Percentiles rank a stretch among this genome's conserved stretches.
These are phyloP conservation scores for Nowickia ferox DNA, from an alignment of 2,888 invertebrate genomes.

Conservation along the genomic window DNA sequence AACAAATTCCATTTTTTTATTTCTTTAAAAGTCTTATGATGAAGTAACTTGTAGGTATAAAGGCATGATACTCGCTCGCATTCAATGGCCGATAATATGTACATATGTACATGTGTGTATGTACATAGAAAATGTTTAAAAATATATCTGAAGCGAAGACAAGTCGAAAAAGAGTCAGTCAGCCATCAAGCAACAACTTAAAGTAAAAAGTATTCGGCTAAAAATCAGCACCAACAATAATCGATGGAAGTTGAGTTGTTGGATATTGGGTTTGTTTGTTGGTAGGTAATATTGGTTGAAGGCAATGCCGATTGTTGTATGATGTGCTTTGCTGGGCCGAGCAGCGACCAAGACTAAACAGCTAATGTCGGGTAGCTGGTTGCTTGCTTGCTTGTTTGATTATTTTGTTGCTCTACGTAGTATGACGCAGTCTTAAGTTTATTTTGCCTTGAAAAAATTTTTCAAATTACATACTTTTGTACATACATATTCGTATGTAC, in stretches of 20 bases:
- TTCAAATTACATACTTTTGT: constrained; percentile 66
- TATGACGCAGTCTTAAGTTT: constrained; percentile 74
- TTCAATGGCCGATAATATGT: constrained; percentile 16
- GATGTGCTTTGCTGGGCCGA: constrained; percentile 67
- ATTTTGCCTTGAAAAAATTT: constrained; percentile 82
- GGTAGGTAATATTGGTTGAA: constrained; percentile 68
- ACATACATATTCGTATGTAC: constrained; percentile 24
- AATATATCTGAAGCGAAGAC: constrained; percentile 19
- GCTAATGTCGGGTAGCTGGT: constrained; percentile 40
- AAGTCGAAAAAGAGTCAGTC: constrained; percentile 28
- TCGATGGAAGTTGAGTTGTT: constrained; percentile 67
- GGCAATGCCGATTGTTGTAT: constrained; percentile 58
- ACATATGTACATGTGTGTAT: not conserved
- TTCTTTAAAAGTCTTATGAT: constrained; percentile 63
- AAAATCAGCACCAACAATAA: constrained; percentile 59
- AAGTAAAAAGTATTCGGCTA: constrained; percentile 45
- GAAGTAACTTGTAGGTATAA: constrained; percentile 60
- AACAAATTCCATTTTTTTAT: constrained; percentile 45
- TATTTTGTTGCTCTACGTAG: constrained; percentile 44
- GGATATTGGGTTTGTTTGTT: constrained; percentile 73
- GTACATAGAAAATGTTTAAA: constrained; percentile 7
- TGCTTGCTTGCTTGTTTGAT: constrained; percentile 46
- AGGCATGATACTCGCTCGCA: constrained; percentile 43
- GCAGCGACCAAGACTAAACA: constrained; percentile 66
- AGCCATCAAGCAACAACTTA: constrained; percentile 40